A percentile compares a stretch with the other conserved stretches of the same genome.
Evolutionary conservation across 2,113 vertebrate species (phyloP).

Genomic region (Hemicordylus capensis): DNA sequence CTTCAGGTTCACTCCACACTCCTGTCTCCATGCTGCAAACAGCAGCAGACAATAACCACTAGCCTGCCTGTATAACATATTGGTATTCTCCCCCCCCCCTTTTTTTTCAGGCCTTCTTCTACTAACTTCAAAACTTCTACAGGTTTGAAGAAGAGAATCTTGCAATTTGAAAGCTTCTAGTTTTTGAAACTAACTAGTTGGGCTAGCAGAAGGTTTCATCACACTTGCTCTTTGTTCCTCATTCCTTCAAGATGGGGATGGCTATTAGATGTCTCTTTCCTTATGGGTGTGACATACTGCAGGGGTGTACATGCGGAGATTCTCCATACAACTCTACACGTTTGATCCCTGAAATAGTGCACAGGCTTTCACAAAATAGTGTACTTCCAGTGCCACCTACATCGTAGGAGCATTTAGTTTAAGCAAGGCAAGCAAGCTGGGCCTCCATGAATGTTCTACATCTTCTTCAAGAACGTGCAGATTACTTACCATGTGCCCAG

Average conservation of each 20-base stretch:
- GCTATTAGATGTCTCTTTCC: background rate
- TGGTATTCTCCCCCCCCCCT: background rate
- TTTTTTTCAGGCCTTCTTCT: too few relatives aligned
- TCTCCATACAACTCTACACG: background rate
- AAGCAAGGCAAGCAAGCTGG: background rate
- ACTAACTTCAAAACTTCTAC: too few relatives aligned
- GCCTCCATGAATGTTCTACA: background rate
- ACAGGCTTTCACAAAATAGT: background rate
- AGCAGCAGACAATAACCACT: background rate
- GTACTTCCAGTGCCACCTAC: background rate
- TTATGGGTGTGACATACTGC: background rate
- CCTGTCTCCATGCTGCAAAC: background rate
- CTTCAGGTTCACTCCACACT: background rate
- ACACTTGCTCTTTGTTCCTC: background rate
- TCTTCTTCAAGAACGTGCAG: background rate
- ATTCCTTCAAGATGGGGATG: background rate
- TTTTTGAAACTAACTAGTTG: background rate
- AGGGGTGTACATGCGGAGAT: background rate
- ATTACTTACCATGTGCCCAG: conserved; percentile 93
- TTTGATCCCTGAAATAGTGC: background rate
- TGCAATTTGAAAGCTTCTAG: background rate
- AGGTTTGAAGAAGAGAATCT: background rate
- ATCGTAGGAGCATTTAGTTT: background rate
- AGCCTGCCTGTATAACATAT: background rate
- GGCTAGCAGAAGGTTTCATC: background rate